phyloP scores from a whole-genome alignment of 1,140 invertebrate species.

The Carposina sasakii region DNA sequence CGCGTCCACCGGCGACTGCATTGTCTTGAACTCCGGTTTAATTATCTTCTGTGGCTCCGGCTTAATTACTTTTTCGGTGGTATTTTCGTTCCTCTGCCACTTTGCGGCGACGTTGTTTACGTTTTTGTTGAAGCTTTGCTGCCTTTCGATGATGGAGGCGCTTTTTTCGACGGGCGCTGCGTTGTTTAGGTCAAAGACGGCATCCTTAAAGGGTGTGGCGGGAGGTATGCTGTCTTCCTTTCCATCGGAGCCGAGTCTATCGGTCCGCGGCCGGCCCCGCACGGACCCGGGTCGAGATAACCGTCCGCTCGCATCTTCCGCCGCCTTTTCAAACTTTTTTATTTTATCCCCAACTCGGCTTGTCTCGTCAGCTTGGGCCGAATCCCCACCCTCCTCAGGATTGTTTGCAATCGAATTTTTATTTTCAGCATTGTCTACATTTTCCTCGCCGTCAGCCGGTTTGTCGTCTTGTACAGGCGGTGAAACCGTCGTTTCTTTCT shows the following conservation, averaged over 20 bases:
- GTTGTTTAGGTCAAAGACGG: slow-evolving; percentile 30
- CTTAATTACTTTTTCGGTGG: slow-evolving; percentile 31
- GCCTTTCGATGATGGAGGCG: slow-evolving; percentile 28
- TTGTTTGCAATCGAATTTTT: slow-evolving; percentile 9
- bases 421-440: not conserved
- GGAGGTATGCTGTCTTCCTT: slow-evolving; percentile 51
- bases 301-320: slow-evolving; percentile 51
- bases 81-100: slow-evolving; percentile 46
- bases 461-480: not conserved
- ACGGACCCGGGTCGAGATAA: slow-evolving; percentile 53
- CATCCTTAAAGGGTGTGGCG: slow-evolving; percentile 55
- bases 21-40: slow-evolving; percentile 60
- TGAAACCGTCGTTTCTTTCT: no score
- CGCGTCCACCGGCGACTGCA: slow-evolving; percentile 47
- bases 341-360: slow-evolving; percentile 66
- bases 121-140: slow-evolving; percentile 37
- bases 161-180: slow-evolving; percentile 12
- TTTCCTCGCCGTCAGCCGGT: not conserved
- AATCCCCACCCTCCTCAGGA: slow-evolving; percentile 20
- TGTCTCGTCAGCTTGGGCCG: slow-evolving; percentile 35
- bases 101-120: slow-evolving; percentile 28
- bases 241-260: slow-evolving; percentile 44
- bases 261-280: slow-evolving; percentile 36
- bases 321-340: slow-evolving; percentile 61
- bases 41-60: slow-evolving; percentile 62